These are phyloP conservation scores for Coelinius sp. DNA, from an alignment of 2,888 invertebrate species.

Conservation along the genomic window DNA sequence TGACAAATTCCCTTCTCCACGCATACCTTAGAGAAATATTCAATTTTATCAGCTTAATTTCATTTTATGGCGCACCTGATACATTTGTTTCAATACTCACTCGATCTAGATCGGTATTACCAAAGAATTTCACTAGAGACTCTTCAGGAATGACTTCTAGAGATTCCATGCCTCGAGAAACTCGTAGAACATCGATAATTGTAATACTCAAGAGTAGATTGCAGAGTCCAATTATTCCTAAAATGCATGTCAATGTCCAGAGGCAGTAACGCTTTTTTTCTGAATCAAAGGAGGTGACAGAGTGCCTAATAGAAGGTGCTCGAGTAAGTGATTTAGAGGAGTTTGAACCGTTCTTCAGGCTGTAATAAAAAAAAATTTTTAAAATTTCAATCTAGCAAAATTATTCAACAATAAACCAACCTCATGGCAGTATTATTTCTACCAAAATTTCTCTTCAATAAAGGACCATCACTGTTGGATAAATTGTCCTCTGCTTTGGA, in stretches of 20 bases:
- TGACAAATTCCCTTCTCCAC: conserved; percentile 66
- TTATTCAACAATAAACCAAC: conserved; percentile 38
- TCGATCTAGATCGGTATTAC: conserved; percentile 82
- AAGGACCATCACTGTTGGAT: conserved; percentile 66
- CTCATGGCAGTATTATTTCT: conserved; percentile 49
- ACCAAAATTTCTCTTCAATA: conserved; percentile 58
- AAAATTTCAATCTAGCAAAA: not conserved
- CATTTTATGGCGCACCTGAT: not conserved
- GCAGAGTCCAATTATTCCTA: conserved; percentile 78
- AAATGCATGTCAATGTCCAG: conserved; percentile 83
- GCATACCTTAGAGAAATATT: conserved; percentile 58
- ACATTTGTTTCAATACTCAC: conserved; percentile 64
- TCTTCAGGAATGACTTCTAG: conserved; percentile 85
- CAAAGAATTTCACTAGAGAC: conserved; percentile 84
- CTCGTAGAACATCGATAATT: conserved; percentile 83
- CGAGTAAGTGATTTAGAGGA: conserved; percentile 37
- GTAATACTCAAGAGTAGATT: conserved; percentile 86
- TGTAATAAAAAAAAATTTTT: conserved; percentile 10
- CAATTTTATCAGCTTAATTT: not conserved
- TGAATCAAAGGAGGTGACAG: conserved; percentile 47
- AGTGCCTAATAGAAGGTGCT: conserved; percentile 35
- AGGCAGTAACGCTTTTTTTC: conserved; percentile 70
- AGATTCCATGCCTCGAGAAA: conserved; percentile 88
- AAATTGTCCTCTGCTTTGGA: conserved; percentile 66
- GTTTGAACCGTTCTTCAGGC: conserved; percentile 38